A percentile compares a stretch with the other conserved stretches of the same genome.
Evolutionary conservation across 1,140 invertebrate species (phyloP).

Genomic region (Notospermus geniculatus): DNA sequence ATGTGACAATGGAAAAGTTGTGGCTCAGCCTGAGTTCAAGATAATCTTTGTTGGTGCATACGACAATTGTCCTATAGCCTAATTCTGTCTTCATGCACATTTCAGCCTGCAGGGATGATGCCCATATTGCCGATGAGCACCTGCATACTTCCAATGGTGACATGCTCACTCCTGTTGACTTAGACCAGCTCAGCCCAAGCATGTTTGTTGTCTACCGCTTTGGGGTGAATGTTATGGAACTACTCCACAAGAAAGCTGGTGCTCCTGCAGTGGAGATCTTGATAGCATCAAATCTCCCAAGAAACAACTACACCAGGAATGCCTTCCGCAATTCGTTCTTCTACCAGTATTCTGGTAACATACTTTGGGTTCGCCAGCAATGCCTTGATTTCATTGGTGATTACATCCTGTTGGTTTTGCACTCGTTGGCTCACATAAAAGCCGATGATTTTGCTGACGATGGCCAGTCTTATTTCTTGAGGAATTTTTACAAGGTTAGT

Average conservation of each 20-base stretch:
- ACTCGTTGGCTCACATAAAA: constrained; percentile 50
- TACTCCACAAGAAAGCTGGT: constrained; percentile 36
- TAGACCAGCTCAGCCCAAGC: constrained; percentile 39
- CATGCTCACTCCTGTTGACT: constrained; percentile 40
- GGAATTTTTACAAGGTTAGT: constrained; percentile 47
- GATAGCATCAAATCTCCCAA: constrained; percentile 46
- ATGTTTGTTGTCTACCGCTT: constrained; percentile 50
- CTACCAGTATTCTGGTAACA: constrained; percentile 43
- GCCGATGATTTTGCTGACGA: constrained; percentile 46
- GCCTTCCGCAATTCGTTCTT: constrained; percentile 48
- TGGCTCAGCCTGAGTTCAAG: no score
- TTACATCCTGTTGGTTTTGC: constrained; percentile 48
- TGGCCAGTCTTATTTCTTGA: constrained; percentile 42
- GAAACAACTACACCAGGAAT: constrained; percentile 41
- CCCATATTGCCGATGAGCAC: constrained; percentile 50
- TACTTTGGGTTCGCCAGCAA: constrained; percentile 46
- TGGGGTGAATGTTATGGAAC: constrained; percentile 43
- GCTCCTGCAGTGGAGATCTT: constrained; percentile 44
- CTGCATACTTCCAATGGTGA: constrained; percentile 49
- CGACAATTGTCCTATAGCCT: no score
- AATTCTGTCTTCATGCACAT: not conserved
- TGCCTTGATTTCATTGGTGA: constrained; percentile 50
- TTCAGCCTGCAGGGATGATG: constrained; percentile 6
- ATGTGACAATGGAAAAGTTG: no score
- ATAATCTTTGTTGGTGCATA: no score